Percentiles rank a stretch among this genome's conserved stretches.
Conservation (phyloP, 2,797 vertebrate species). For the Mormyrops boulengeri region DNA sequence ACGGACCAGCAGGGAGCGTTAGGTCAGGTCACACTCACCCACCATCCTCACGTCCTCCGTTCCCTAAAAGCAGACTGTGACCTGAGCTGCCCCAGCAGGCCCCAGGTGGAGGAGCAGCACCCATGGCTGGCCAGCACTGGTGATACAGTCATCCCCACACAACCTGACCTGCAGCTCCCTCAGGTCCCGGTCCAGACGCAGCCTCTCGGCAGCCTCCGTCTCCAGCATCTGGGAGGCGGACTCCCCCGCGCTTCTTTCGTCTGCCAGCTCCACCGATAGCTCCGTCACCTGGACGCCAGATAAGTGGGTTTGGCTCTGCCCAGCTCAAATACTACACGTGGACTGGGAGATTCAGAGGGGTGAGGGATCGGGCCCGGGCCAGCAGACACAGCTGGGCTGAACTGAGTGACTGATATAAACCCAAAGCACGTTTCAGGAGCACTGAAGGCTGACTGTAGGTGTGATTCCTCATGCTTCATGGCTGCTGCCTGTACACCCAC, state of each 20-base stretch:
- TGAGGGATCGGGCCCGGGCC: background rate
- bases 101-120: background rate
- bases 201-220: constrained; percentile 79
- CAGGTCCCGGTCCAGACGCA: constrained; percentile 86
- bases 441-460: background rate
- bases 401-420: background rate
- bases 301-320: background rate
- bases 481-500: background rate
- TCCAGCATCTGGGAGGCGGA: constrained; percentile 92
- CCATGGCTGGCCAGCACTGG: background rate
- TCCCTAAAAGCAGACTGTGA: background rate
- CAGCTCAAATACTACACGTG: background rate
- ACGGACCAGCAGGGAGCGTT: background rate
- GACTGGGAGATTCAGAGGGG: background rate
- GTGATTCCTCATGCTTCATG: background rate
- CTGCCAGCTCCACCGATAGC: constrained; percentile 85
- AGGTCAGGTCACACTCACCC: accelerated
- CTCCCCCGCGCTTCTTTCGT: constrained; percentile 90
- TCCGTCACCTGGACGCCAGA: constrained; percentile 74
- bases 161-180: constrained; percentile 84
- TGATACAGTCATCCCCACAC: background rate
- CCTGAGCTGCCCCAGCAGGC: background rate
- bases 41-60: background rate
- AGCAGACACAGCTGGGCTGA: background rate
- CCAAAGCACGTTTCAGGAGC: background rate